Percentiles rank a stretch among this genome's conserved stretches.
Evolutionary conservation across 2,888 invertebrate species (phyloP).

Genomic region (Macaria liturata): DNA sequence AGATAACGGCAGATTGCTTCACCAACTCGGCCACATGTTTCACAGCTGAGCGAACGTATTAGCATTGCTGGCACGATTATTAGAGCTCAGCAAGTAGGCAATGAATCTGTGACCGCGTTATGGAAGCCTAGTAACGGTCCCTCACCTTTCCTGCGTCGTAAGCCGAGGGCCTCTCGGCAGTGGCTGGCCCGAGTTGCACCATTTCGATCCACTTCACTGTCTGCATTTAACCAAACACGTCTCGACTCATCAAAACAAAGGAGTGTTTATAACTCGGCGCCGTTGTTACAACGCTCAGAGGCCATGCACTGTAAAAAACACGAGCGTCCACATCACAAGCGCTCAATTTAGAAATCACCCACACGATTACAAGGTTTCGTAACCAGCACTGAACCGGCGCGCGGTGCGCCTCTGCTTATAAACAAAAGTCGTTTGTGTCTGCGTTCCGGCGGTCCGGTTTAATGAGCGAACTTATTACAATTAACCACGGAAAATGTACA

Average conservation of each 20-base stretch:
- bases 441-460: conserved; percentile 46
- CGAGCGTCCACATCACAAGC: conserved; percentile 54
- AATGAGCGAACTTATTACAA: conserved; percentile 41
- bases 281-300: conserved; percentile 38
- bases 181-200: conserved; percentile 68
- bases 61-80: conserved; percentile 3
- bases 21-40: not conserved
- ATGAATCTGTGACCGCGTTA: conserved; percentile 22
- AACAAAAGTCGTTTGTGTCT: conserved; percentile 57
- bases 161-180: conserved; percentile 59
- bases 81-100: conserved; percentile 3
- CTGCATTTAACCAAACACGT: conserved; percentile 60
- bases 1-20: not conserved
- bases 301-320: conserved; percentile 54
- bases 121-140: conserved; percentile 43
- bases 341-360: conserved; percentile 71
- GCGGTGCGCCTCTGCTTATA: conserved; percentile 62
- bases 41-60: not conserved
- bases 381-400: conserved; percentile 58
- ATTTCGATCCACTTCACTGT: conserved; percentile 79
- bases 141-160: conserved; percentile 74
- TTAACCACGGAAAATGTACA: conserved; percentile 48
- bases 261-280: conserved; percentile 29
- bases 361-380: conserved; percentile 69
- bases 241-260: conserved; percentile 43